Evolutionary conservation across 2,888 invertebrate genomes (phyloP), one percentile per base, ranked within the genome.

Genomic region (Amphipyra berbera): DNA sequence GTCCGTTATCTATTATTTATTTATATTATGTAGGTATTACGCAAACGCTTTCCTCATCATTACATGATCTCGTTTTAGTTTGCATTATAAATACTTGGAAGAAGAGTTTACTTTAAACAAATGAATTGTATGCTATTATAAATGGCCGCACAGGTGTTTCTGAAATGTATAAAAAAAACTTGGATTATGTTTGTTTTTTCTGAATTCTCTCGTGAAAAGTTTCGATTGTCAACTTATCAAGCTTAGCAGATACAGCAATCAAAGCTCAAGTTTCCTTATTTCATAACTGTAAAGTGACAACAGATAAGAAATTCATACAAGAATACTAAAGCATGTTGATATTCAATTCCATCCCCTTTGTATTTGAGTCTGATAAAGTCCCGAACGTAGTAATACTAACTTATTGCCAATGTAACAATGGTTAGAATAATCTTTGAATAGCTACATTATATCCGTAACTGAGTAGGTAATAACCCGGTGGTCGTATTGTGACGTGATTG

Each of bases 401-500:
- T 75, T 75, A 75, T 78, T 78, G 78, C 61, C 50, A 48, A 58
- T 69, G 62, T 68, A 71, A 74, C 76, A 78, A 76, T 71, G 66
- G 72, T 67, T 63, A 65, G 61, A 73, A 66, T 75, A 73, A 73
- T 73, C 73, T 73, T 67, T 66, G 63, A 62, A 79, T 66, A 58
- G 68, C 62, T 66, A 73, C 63, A 72, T 71, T 71, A 65, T 69
- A 66, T 62, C 57, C 64, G 70, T 67, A 71, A 65, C 66, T 45
- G 66, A 75, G 64, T 74, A 75, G 61, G 64, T 69, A 79, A 76
- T 78, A 82, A 78, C 72, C 76, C 68, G 77, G 78, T 73, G 50
- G 80, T 78, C 58, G 75, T 76, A 76, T 78, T 76, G 73, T 73
- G 73, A 74, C 71, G 78, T 83, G 82, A 88, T 89, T 87, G 84